Evolutionary conservation across 1,140 invertebrate species (phyloP), one percentile per base, ranked within the genome.

Genomic region (Heliconius nattereri): DNA sequence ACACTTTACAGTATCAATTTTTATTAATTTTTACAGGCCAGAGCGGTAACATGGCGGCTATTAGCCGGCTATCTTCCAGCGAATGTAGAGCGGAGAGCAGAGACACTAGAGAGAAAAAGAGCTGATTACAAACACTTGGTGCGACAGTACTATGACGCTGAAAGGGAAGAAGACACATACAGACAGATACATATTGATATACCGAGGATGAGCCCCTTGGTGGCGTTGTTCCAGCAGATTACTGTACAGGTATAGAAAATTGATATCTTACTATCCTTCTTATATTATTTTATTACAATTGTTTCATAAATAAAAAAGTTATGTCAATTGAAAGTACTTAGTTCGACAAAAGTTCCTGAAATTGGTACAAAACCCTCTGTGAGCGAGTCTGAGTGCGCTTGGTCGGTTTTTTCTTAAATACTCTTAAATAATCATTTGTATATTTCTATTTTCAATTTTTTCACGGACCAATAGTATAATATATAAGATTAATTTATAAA

Each of bases 161-260:
- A 99, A 86, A 96, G 98, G 88, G 98, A 99, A 89, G 98, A 99
- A 90, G 98, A 99, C 89, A 99, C 98, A 66, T 99, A 99, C 95
- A 95, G 98, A 91, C 98, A 98, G 94, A 95, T 94, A 76, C 92
- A 94, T 37, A 94, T 93, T 7, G 92, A 94, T 75, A 94, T 94
- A 84, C 92, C 92, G 0, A 78, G 92, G 11, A 94, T 94, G 92
- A 94, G 92, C 37, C 92, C 92, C 3, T 86, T 94, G 1, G 92
- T 94, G 2, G 90, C 92, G 8, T 78, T 94, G 71, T 94, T 94
- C 70, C 92, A 94, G 54, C 92, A 94, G 82, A 85, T 74, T 19
- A 93, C 91, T 75, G 92, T 94, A 1, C 92, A 94, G 90, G 92
- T 94, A 73, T 13, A 13, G 23, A 11, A 26, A 13, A 29, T 26